phyloP scores from a whole-genome alignment of 2,113 vertebrate species.

The Pygoscelis adeliae region DNA sequence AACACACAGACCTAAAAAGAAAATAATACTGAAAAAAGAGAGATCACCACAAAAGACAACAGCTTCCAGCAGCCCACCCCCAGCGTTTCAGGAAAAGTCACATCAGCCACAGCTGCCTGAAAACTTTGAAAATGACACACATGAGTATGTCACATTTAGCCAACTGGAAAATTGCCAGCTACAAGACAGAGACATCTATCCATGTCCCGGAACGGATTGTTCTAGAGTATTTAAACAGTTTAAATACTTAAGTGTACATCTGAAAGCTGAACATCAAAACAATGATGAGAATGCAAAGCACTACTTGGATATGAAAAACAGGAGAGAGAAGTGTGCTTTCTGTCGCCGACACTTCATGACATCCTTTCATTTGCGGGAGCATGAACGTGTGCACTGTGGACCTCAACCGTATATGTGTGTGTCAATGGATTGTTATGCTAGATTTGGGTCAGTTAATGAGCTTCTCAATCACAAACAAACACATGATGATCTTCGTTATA shows the following conservation, averaged over 20 bases:
- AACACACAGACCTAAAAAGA: constrained; percentile 73
- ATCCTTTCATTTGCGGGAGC: constrained; percentile 88
- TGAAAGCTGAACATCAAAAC: constrained; percentile 90
- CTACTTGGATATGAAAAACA: constrained; percentile 92
- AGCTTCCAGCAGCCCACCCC: constrained; percentile 59
- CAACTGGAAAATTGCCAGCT: constrained; percentile 86
- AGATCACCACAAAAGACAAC: constrained; percentile 57
- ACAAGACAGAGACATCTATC: constrained; percentile 92
- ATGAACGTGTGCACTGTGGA: constrained; percentile 86
- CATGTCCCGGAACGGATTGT: constrained; percentile 91
- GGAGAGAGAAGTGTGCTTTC: constrained; percentile 91
- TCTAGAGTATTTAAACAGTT: constrained; percentile 91
- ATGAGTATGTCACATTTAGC: constrained; percentile 89
- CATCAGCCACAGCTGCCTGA: constrained; percentile 63
- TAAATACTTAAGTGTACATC: constrained; percentile 93
- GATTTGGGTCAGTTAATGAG: constrained; percentile 88
- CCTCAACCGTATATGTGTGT: constrained; percentile 88
- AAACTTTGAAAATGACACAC: constrained; percentile 78
- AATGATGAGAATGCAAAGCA: constrained; percentile 91
- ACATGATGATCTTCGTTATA: constrained; percentile 88
- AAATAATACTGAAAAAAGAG: constrained; percentile 74
- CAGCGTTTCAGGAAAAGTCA: constrained; percentile 53
- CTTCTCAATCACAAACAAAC: constrained; percentile 91
- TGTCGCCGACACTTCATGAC: constrained; percentile 94
- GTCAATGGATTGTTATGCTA: constrained; percentile 86